These are phyloP conservation scores for Diorhabda sublineata DNA, from an alignment of 1,140 invertebrate species.

Conservation along the genomic window DNA sequence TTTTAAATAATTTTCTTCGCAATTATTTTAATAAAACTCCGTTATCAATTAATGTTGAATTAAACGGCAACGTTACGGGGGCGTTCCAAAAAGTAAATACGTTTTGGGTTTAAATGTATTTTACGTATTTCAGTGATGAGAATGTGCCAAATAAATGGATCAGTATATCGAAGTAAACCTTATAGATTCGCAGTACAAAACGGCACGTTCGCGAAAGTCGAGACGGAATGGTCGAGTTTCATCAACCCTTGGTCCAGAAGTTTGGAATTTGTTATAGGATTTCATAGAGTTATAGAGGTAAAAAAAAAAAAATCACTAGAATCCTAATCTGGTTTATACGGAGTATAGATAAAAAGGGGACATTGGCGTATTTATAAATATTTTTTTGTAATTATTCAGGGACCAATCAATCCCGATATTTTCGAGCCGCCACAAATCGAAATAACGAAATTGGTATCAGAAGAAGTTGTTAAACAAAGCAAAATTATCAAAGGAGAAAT, in stretches of 20 bases:
- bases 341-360: conserved; percentile 10
- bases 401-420: conserved; percentile 67
- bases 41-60: not conserved
- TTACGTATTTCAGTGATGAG: conserved; percentile 39
- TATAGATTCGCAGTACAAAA: conserved; percentile 79
- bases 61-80: too few relatives aligned
- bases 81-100: too few relatives aligned
- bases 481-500: conserved; percentile 67
- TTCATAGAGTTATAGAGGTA: conserved; percentile 79
- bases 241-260: conserved; percentile 90
- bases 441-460: conserved; percentile 46
- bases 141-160: conserved; percentile 51
- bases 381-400: conserved; percentile 45
- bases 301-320: not conserved
- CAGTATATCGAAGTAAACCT: conserved; percentile 70
- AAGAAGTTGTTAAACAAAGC: conserved; percentile 59
- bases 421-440: conserved; percentile 55
- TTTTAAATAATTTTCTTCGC: too few relatives aligned
- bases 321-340: not conserved
- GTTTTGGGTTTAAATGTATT: too few relatives aligned
- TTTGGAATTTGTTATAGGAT: conserved; percentile 86
- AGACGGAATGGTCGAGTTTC: conserved; percentile 92
- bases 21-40: too few relatives aligned
- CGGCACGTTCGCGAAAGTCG: conserved; percentile 73
- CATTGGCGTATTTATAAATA: not conserved